Conservation (phyloP, 2,113 vertebrate genomes). For the Laterallus jamaicensis region DNA sequence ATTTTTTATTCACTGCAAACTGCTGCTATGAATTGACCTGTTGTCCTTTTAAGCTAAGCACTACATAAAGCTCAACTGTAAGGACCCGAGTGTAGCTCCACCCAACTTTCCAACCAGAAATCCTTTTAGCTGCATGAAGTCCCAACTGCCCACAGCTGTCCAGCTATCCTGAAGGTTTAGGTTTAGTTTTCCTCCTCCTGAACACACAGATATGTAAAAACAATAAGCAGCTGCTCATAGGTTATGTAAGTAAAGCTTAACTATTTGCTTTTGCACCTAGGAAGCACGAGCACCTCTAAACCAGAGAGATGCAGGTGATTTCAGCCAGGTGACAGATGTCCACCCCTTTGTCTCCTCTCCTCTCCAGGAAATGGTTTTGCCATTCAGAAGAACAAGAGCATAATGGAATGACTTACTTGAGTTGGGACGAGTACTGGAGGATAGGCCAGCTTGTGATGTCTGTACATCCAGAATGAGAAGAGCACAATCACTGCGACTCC, state of each 20-base stretch:
- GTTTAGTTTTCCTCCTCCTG: not conserved
- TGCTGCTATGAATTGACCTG: not conserved
- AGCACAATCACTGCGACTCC: conserved; percentile 90
- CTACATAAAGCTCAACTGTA: not conserved
- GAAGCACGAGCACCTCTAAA: not conserved
- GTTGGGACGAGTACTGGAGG: conserved; percentile 96
- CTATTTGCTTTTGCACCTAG: not conserved
- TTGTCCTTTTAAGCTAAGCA: not conserved
- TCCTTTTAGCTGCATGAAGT: not conserved
- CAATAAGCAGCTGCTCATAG: not conserved
- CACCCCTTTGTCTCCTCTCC: not conserved
- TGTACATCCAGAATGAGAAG: conserved; percentile 98
- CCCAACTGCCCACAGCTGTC: not conserved
- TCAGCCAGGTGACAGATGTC: not conserved
- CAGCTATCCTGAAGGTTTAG: not conserved
- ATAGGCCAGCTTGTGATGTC: conserved; percentile 97
- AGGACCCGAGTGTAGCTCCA: not conserved
- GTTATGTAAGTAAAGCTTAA: conserved; percentile 24
- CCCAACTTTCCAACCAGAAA: too few relatives aligned
- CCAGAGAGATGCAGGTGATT: not conserved
- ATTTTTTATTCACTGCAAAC: not conserved
- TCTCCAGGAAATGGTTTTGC: not conserved
- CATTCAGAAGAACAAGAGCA: not conserved
- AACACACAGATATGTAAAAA: not conserved
- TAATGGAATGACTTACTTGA: conserved; percentile 82